These are phyloP conservation scores for Agriopis aurantiaria DNA, from an alignment of 2,888 invertebrate genomes.

Conservation along the genomic window DNA sequence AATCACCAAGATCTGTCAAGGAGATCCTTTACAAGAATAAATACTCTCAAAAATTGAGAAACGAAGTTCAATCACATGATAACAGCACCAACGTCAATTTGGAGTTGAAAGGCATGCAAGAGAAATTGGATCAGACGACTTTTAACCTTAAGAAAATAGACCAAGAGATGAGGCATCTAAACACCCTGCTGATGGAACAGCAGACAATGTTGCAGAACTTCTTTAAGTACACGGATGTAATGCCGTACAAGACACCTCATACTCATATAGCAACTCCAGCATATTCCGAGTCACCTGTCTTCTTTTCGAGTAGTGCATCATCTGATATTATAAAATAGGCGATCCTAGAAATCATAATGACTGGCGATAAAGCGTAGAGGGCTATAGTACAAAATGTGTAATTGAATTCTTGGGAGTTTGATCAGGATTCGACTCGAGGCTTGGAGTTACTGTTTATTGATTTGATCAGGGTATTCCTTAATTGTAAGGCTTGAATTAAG, in stretches of 20 bases:
- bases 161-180: conserved; percentile 89
- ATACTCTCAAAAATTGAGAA: conserved; percentile 88
- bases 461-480: conserved; percentile 27
- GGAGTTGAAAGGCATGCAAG: conserved; percentile 88
- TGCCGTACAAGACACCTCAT: conserved; percentile 54
- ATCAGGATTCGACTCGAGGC: background rate
- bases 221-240: conserved; percentile 62
- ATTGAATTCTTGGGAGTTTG: background rate
- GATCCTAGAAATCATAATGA: background rate
- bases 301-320: conserved; percentile 55
- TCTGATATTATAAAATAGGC: conserved; percentile 35
- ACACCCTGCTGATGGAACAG: conserved; percentile 79
- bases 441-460: background rate
- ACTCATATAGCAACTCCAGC: conserved; percentile 58
- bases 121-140: conserved; percentile 89
- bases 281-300: conserved; percentile 71
- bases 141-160: conserved; percentile 90
- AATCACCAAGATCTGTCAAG: conserved; percentile 88
- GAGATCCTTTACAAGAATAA: conserved; percentile 86
- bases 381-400: background rate
- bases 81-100: conserved; percentile 77
- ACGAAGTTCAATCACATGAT: conserved; percentile 76
- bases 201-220: conserved; percentile 73
- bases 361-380: background rate
- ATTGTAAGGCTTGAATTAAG: background rate